phyloP scores from a whole-genome alignment of 2,113 vertebrate species.

The Cyprinodon tularosa region DNA sequence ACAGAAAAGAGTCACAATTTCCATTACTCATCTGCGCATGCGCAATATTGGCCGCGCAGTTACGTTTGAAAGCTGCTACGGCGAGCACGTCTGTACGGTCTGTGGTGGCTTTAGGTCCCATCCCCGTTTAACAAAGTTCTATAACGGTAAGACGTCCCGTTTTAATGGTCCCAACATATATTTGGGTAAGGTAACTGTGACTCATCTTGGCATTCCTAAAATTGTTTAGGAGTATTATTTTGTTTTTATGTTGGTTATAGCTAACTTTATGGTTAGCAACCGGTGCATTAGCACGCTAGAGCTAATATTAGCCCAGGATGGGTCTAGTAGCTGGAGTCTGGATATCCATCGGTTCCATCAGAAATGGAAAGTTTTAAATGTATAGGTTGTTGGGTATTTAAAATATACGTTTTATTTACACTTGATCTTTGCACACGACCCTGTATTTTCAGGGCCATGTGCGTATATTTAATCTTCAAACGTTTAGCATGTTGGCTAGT shows the following conservation, averaged over 20 bases:
- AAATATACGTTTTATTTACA: neutral
- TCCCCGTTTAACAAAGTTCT: conserved; percentile 12
- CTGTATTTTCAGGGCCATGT: neutral
- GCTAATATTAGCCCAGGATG: conserved; percentile 59
- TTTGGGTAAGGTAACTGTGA: too few species aligned
- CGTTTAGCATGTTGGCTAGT: conserved; percentile 32
- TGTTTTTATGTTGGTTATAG: neutral
- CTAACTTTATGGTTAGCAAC: conserved; percentile 54
- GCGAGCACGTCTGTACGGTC: conserved; percentile 19
- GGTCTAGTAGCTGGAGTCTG: conserved; percentile 50
- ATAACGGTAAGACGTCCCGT: conserved; percentile 45
- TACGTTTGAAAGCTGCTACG: conserved; percentile 73
- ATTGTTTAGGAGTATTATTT: neutral
- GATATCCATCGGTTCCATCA: neutral
- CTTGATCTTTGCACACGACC: neutral
- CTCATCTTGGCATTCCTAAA: neutral
- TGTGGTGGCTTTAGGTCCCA: conserved; percentile 23
- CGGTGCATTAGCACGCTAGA: conserved; percentile 56
- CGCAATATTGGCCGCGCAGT: conserved; percentile 75
- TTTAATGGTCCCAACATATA: neutral
- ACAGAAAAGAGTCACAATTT: neutral
- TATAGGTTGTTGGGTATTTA: too few species aligned
- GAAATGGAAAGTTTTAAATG: neutral
- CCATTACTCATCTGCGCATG: conserved; percentile 53
- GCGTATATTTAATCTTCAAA: conserved; percentile 22